phyloP scores from a whole-genome alignment of 2,888 invertebrate species.

The Agonum fuliginosum region DNA sequence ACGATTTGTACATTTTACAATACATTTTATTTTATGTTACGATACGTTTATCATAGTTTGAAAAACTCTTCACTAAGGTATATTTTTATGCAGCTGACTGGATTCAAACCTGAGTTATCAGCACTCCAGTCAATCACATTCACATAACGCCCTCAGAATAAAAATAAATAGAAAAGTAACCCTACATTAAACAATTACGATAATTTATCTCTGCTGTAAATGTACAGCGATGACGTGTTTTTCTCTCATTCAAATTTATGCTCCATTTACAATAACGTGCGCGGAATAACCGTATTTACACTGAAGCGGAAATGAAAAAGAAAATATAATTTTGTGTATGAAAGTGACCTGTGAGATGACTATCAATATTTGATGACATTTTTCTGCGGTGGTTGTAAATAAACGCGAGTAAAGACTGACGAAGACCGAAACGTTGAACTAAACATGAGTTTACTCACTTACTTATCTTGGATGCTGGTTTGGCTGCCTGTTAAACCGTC shows the following conservation, averaged over 20 bases:
- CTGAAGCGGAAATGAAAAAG: neutral
- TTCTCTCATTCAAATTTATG: neutral
- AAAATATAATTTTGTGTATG: neutral
- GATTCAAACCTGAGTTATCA: too few species aligned
- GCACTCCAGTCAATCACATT: too few species aligned
- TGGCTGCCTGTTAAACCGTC: neutral
- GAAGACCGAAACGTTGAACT: neutral
- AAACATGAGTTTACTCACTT: neutral
- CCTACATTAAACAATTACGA: too few species aligned
- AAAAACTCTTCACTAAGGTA: too few species aligned
- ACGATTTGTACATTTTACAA: too few species aligned
- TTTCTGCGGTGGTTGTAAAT: neutral
- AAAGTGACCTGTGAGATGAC: conserved; percentile 16
- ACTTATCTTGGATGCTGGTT: neutral
- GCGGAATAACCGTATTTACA: conserved; percentile 2
- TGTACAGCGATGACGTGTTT: neutral
- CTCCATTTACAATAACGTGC: neutral
- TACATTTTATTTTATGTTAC: too few species aligned
- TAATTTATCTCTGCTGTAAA: too few species aligned
- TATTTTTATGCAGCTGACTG: too few species aligned
- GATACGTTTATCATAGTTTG: too few species aligned
- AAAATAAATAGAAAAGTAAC: too few species aligned
- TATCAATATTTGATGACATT: conserved; percentile 10
- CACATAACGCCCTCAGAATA: too few species aligned
- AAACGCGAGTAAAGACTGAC: neutral